A percentile compares a stretch with the other conserved stretches of the same genome.
phyloP scores from a whole-genome alignment of 1,140 invertebrate genomes.

The Leptinotarsa defecta region DNA sequence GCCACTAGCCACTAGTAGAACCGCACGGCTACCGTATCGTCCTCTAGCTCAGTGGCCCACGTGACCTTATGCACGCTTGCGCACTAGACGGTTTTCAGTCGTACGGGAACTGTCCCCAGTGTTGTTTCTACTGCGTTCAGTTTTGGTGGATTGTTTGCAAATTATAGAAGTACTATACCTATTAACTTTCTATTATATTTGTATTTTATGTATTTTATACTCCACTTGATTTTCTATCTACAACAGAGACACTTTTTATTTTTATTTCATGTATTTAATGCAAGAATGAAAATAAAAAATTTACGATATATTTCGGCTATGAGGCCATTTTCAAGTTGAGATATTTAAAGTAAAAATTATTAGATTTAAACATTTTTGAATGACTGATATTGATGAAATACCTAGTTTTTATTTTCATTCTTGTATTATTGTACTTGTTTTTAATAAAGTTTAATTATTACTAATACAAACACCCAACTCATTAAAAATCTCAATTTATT shows the following conservation, averaged over 20 bases:
- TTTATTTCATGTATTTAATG: not conserved
- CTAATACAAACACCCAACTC: not conserved
- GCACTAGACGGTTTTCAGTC: conserved; percentile 4
- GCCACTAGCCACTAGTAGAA: conserved; percentile 5
- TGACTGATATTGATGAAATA: conserved; percentile 1
- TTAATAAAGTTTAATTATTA: not conserved
- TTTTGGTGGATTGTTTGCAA: not conserved
- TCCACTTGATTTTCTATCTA: no score
- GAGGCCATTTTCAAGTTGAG: not conserved
- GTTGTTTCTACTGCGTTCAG: not conserved
- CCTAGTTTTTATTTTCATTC: not conserved
- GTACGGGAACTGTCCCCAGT: not conserved
- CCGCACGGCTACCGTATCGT: not conserved
- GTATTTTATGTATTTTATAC: no score
- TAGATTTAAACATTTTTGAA: no score
- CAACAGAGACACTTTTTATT: no score
- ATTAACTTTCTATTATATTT: no score
- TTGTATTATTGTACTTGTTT: not conserved
- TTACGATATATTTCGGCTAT: not conserved
- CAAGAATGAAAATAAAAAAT: not conserved
- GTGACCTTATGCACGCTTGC: conserved; percentile 8
- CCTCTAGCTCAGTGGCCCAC: conserved; percentile 12
- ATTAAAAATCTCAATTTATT: not conserved
- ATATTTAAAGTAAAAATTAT: no score
- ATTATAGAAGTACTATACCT: conserved; percentile 1